Percentiles rank a stretch among this genome's conserved stretches.
Conservation (phyloP, 2,113 vertebrate genomes). For the Mellivora capensis region DNA sequence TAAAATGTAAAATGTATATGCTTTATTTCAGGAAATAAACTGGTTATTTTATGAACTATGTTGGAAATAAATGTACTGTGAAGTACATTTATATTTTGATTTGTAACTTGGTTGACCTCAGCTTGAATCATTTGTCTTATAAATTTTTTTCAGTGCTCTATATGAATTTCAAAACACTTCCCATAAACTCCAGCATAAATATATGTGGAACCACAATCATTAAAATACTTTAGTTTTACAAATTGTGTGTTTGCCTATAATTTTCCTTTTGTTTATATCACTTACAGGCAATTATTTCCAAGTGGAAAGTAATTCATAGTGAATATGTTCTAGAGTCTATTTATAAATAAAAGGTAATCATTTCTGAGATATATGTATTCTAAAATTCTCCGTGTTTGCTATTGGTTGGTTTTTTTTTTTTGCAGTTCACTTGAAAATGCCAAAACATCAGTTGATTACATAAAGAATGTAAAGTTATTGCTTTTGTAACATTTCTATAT, state of each 20-base stretch:
- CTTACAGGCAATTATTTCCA: constrained; percentile 55
- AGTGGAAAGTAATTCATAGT: constrained; percentile 43
- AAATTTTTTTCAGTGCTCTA: constrained; percentile 31
- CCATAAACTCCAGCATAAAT: constrained; percentile 53
- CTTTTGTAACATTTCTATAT: constrained; percentile 19
- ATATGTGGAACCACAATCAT: background rate
- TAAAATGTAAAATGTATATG: constrained; percentile 75
- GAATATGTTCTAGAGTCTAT: constrained; percentile 32
- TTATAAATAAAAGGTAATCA: constrained; percentile 39
- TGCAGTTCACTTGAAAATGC: constrained; percentile 32
- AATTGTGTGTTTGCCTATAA: constrained; percentile 28
- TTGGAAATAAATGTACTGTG: constrained; percentile 51
- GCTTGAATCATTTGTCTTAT: constrained; percentile 56
- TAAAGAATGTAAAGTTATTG: constrained; percentile 41
- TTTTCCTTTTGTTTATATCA: constrained; percentile 42
- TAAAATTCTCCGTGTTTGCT: constrained; percentile 24
- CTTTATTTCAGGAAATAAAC: constrained; percentile 75
- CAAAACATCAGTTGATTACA: constrained; percentile 16
- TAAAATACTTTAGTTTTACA: constrained; percentile 56
- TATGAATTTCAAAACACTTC: constrained; percentile 55
- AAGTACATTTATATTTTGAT: constrained; percentile 53
- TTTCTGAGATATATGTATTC: constrained; percentile 17
- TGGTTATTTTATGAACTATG: constrained; percentile 76
- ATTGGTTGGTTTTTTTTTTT: constrained; percentile 30
- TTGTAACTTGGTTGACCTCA: constrained; percentile 60